Percentiles rank a stretch among this genome's conserved stretches.
Evolutionary conservation across 35 echinoderm and acorn worm species (phyloP).

Genomic region (Apostichopus japonicus): DNA sequence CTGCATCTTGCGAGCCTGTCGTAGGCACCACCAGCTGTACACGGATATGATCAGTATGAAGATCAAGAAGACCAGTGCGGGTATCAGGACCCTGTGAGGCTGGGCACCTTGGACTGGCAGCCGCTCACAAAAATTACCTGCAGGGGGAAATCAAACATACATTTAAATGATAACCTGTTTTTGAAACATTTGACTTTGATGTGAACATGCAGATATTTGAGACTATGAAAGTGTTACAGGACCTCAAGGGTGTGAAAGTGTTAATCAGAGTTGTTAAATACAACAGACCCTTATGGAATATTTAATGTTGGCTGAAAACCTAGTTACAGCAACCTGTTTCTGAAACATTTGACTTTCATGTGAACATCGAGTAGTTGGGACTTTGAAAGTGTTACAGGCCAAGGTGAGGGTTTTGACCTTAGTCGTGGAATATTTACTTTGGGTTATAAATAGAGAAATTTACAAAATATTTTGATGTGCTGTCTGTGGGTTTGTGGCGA

Average conservation of each 20-base stretch:
- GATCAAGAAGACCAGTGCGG: constrained; percentile 67
- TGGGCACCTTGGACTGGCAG: neutral
- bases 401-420: too few species aligned
- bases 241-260: neutral
- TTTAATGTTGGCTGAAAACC: too few species aligned
- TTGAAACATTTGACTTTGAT: neutral
- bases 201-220: neutral
- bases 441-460: too few species aligned
- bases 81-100: constrained; percentile 50
- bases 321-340: too few species aligned
- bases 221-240: neutral
- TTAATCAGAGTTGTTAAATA: too few species aligned
- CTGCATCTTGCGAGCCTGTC: constrained; percentile 86
- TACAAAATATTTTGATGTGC: too few species aligned
- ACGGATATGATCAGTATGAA: constrained; percentile 60
- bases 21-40: constrained; percentile 85
- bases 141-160: neutral
- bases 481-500: too few species aligned
- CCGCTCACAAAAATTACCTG: constrained; percentile 54
- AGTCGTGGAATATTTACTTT: too few species aligned
- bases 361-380: too few species aligned
- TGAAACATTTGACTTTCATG: too few species aligned
- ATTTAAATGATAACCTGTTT: neutral
- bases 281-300: too few species aligned
- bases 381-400: too few species aligned